Base-by-base conservation (phyloP, 2,888 invertebrate genomes). In the Euzophera pinguis region DNA sequence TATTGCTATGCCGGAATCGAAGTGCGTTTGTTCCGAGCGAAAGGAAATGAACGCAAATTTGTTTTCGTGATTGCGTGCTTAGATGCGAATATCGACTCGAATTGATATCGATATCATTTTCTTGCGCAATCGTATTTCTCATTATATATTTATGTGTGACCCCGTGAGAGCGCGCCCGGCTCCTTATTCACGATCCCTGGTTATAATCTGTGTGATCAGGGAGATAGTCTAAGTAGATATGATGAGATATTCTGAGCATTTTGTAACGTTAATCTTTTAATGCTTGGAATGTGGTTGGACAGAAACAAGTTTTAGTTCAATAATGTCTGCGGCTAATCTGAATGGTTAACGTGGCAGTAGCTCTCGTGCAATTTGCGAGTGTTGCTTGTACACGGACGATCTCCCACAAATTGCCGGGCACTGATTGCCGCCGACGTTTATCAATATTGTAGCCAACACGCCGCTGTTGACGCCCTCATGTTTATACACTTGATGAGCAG, bases 41-140 rank as follows among this genome's bases (percentile, higher is more conserved):
- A 75, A 83, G 87, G 88, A 88, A 88, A 88, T 89, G 84, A 85
- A 84, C 82, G 79, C 82, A 88, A 89, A 89, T 90, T 89, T 89
- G 89, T 89, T 88, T 87, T 85, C 84, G 79, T 88, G 87, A 89
- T 89, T 88, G 86, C 84, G 70, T 74, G 73, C 78, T 79, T 82
- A 77, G 77, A 71, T 78, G 73, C 78, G 78, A 73, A 77, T 85
- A 87, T 84, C 81, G 60, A 56, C 55, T 60, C 43, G 84, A 78
- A 84, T 82, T 84, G 78, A 78, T 84, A 84, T 88, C 80, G 82
- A 82, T 84, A 82, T 82, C 71, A 83, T 82, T 84, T 84, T 79
- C 78, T 80, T 78, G 75, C 69, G 77, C 80, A 81, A 84, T 81
- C 79, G 75, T 81, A 82, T 81, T 78, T 81, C 81, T 81, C 75